Base-by-base conservation (phyloP, 2,888 invertebrate species). In the Selenia dentaria region DNA sequence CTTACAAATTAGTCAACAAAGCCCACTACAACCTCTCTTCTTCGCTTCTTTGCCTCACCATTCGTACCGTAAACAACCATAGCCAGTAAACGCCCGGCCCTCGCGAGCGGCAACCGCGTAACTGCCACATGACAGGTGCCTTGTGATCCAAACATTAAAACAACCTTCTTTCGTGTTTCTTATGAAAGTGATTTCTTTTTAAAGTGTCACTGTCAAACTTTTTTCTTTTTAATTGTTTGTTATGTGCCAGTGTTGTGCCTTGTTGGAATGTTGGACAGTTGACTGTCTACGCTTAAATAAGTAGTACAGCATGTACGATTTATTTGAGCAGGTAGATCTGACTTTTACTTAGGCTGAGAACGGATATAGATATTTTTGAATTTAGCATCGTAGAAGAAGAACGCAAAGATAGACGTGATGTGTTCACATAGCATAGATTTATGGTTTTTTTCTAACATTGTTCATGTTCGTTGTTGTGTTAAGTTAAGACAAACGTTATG, bases 61-160 rank as follows among this genome's bases (percentile, higher is more conserved):
- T 70, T 68, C 77, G 70, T 73, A 78, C 79, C 75, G 87, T 88
- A 89, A 89, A 89, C 88, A 90, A 81, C 83, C 65, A 70, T 73
- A 72, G 74, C 68, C 87, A 90, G 89, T 90, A 65, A 72, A 67
- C 80, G 74, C 62, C 71, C 76, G 82, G 78, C 74, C 84, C 76
- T 79, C 83, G 82, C 80, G 74, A 67, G 68, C 55, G 75, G 57
- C 74, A 74, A 86, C 68, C 62, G 57, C 53, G 54, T 51, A 71
- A 67, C 64, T 51, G 42, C 45, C 47, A 66, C 55, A 62, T 70
- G 68, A 78, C 82, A 83, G 76, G 75, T 82, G 83, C 62, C 63
- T 58, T 62, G 64, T 62, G 25, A 62, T 59, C 59, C 57, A 58
- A 65, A 64, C 25, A 9, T 9, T 60, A 64, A 63, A 62, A 71